Evolutionary conservation across 2,797 vertebrate species (phyloP), one percentile per base, ranked within the genome.

Genomic region (Rhinella marina): DNA sequence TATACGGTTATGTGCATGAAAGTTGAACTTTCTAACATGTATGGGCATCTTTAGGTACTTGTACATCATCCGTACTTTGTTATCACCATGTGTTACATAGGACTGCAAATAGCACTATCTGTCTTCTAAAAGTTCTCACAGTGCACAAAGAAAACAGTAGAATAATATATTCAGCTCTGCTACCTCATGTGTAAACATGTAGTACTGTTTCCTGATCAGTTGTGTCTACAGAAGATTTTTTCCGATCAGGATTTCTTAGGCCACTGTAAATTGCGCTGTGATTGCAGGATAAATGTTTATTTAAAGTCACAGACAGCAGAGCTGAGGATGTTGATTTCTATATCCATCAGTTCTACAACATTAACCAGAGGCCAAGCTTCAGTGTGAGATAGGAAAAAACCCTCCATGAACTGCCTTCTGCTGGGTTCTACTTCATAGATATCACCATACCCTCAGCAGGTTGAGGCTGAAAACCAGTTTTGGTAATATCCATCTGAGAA

Each of bases 261-360:
- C 25, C 12, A 32, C 25, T 68, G 64, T 70, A 70, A 70, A 77
- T 52, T 48, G 79, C 17, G 12, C 11, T 19, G 27, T 81, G 79
- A 81, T 81, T 81, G 79, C 57, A 81, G 79, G 21, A 29, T 81
- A 81, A 81, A 81, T 81, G 61, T 81, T 81, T 81, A 81, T 21
- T 41, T 29, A 13, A 62, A 32, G 79, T 57, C 56, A 17, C 50
- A 59, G 19, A 29, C 19, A 57, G 29, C 25, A 57, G 50, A 19
- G 27, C 25, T 11, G 17, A 27, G 29, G 2, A 11, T 29, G 78
- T 80, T 61, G 56, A 80, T 27, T 32, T 32, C 17, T 80, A 17
- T 57, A 57, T 59, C 78, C 27, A 23, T 61, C 78, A 80, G 41
- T 61, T 57, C 56, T 54, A 12, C 56, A 59, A 12, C 56, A 59